Evolutionary conservation across 2,113 vertebrate genomes (phyloP).

Genomic region (Megaptera novaeangliae): DNA sequence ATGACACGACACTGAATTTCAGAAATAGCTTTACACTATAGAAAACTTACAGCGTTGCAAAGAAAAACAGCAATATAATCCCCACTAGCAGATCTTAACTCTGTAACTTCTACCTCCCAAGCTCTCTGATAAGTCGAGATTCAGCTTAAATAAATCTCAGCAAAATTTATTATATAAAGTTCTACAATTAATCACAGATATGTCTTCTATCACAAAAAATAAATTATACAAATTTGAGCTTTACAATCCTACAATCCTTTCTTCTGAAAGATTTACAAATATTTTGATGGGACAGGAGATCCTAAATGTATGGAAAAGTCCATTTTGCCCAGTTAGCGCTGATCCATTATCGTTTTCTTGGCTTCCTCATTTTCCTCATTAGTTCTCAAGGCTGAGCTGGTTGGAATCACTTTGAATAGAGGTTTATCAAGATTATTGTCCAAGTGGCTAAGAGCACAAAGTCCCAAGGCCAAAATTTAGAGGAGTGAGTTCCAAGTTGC

Average conservation of each 20-base stretch:
- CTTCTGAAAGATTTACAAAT: neutral
- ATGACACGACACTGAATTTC: slow-evolving; percentile 30
- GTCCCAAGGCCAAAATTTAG: neutral
- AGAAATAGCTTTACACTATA: slow-evolving; percentile 44
- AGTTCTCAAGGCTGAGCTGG: neutral
- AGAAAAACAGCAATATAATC: neutral
- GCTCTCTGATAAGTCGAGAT: neutral
- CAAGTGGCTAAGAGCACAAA: neutral
- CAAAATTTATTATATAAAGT: neutral
- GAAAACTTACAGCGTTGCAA: neutral
- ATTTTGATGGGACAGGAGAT: neutral
- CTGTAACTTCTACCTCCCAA: neutral
- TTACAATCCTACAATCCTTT: neutral
- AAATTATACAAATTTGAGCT: neutral
- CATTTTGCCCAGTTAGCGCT: neutral
- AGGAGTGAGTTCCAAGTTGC: neutral
- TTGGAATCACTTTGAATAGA: neutral
- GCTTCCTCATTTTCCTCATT: neutral
- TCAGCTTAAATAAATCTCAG: neutral
- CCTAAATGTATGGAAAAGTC: neutral
- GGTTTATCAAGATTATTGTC: neutral
- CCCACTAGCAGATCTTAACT: neutral
- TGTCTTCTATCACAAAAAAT: neutral
- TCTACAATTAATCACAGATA: neutral
- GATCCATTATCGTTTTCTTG: neutral